A percentile compares a stretch with the other conserved stretches of the same genome.
Conservation (phyloP, 2,113 vertebrate species). For the Agapornis roseicollis region DNA sequence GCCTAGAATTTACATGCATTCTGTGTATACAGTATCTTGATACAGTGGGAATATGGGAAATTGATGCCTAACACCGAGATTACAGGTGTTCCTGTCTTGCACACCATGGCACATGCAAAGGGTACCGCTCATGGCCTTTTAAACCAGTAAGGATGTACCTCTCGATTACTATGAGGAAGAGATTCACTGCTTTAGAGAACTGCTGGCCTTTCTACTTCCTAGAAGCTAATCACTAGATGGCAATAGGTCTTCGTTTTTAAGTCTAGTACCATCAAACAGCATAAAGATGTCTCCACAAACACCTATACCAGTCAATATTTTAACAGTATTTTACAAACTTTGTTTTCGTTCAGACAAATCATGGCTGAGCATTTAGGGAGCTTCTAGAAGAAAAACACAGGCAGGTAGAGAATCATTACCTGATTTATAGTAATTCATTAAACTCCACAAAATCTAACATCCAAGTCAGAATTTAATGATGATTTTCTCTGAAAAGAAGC, state of each 20-base stretch:
- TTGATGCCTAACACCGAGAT: background rate
- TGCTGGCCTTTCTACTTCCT: background rate
- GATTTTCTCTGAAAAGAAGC: background rate
- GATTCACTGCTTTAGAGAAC: background rate
- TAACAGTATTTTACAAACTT: background rate
- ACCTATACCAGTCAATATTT: background rate
- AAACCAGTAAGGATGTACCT: background rate
- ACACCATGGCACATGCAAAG: background rate
- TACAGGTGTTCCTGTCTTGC: background rate
- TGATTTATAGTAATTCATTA: background rate
- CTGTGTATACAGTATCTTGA: background rate
- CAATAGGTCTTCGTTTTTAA: conserved; percentile 30
- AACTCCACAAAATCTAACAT: background rate
- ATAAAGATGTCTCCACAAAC: background rate
- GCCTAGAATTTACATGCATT: background rate
- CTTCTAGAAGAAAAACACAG: background rate
- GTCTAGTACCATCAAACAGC: background rate
- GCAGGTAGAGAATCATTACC: background rate
- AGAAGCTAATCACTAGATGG: conserved; percentile 63
- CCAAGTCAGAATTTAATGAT: background rate
- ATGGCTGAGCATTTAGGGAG: background rate
- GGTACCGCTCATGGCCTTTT: background rate
- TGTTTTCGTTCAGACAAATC: background rate
- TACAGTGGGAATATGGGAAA: background rate
- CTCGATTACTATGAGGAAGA: background rate